Evolutionary conservation across 2,888 invertebrate species (phyloP), one percentile per base, ranked within the genome.

Genomic region (Drosophila subquinaria): DNA sequence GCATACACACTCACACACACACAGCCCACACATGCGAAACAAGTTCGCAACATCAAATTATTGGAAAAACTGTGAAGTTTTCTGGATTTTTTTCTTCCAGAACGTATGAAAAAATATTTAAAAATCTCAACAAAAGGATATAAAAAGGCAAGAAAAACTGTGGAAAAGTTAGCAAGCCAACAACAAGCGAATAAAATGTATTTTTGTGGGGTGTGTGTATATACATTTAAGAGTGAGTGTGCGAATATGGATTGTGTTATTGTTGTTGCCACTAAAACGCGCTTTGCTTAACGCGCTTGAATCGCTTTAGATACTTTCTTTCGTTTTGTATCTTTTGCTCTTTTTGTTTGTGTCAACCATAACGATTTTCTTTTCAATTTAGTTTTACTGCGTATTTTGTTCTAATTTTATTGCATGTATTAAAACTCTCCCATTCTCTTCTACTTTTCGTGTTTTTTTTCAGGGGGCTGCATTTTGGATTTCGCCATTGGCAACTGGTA

Each of bases 341-440:
- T 56, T 59, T 74, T 71, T 76, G 59, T 67, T 70, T 70, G 65
- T 72, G 77, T 79, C 73, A 83, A 70, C 86, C 81, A 88, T 89
- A 85, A 82, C 88, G 85, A 87, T 87, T 88, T 90, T 88, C 89
- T 87, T 87, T 88, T 88, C 87, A 84, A 88, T 87, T 88, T 90
- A 81, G 76, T 88, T 88, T 89, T 90, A 88, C 76, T 79, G 79
- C 80, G 79, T 79, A 88, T 87, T 88, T 87, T 79, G 77, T 79
- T 89, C 82, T 87, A 88, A 87, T 87, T 87, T 87, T 87, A 87
- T 87, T 79, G 85, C 88, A 64, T 69, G 73, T 88, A 89, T 89
- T 85, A 88, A 86, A 89, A 89, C 71, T 38, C 36, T 23, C 36
- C 55, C 17, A 35, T 10, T 30, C 47, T 57, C 11, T 23, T 10